Evolutionary conservation across 1,140 invertebrate genomes (phyloP).

Genomic region (Bombus waltoni): DNA sequence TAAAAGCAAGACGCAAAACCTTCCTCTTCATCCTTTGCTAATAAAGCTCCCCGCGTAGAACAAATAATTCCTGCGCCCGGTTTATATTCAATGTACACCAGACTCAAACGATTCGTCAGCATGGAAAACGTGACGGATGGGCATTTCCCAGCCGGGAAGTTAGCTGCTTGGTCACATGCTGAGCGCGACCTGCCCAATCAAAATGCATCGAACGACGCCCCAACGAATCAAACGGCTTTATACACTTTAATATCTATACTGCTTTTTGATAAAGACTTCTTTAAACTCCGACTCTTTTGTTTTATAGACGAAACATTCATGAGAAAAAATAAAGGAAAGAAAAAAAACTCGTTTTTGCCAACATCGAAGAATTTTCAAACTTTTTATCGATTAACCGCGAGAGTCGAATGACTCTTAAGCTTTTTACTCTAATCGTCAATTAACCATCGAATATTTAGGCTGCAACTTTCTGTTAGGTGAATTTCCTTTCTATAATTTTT

Average conservation of each 20-base stretch:
- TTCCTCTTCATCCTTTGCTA: slow-evolving; percentile 27
- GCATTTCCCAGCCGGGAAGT: background rate
- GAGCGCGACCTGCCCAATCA: background rate
- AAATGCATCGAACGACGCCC: background rate
- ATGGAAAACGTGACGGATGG: slow-evolving; percentile 1
- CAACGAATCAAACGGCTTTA: background rate
- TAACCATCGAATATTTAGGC: too few species aligned
- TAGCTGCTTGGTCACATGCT: background rate
- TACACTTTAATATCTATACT: background rate
- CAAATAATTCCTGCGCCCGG: slow-evolving; percentile 28
- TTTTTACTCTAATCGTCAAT: too few species aligned
- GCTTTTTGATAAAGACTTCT: background rate
- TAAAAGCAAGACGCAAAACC: slow-evolving; percentile 11
- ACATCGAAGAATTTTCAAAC: too few species aligned
- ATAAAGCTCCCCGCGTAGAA: slow-evolving; percentile 49
- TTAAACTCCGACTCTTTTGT: background rate
- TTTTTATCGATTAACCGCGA: too few species aligned
- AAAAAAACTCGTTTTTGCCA: too few species aligned
- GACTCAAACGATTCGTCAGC: slow-evolving; percentile 39
- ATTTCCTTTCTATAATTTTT: too few species aligned
- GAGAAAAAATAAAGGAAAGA: too few species aligned
- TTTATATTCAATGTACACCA: slow-evolving; percentile 39
- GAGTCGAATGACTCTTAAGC: too few species aligned
- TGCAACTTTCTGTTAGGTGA: too few species aligned
- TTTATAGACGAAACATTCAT: background rate